phyloP scores from a whole-genome alignment of 2,113 vertebrate genomes.

The Riparia riparia region DNA sequence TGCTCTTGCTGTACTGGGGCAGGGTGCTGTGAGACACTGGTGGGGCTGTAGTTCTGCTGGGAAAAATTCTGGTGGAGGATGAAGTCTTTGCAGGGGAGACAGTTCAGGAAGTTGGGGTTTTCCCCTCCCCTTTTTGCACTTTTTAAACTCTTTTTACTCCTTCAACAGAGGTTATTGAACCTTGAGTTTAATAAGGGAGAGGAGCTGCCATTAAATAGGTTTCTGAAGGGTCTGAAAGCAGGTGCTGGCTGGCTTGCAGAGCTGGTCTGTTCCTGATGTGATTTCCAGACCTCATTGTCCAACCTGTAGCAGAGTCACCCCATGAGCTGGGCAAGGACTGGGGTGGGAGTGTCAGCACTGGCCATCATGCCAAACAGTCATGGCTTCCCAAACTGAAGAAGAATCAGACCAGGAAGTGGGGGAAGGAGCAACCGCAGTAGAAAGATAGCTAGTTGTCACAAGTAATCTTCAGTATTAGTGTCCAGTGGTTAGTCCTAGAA shows the following conservation, averaged over 20 bases:
- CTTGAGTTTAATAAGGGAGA: not conserved
- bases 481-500: constrained; percentile 60
- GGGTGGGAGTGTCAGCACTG: not conserved
- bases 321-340: rapidly evolving
- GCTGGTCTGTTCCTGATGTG: rapidly evolving
- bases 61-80: not conserved
- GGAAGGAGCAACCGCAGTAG: not conserved
- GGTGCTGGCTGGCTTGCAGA: not conserved
- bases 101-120: not conserved
- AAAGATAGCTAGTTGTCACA: constrained; percentile 35
- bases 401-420: not conserved
- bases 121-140: not conserved
- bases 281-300: not conserved
- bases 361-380: not conserved
- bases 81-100: not conserved
- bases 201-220: not conserved
- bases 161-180: not conserved
- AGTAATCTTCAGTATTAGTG: constrained; percentile 7
- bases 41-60: not conserved
- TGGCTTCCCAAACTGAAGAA: not conserved
- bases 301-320: not conserved
- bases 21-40: not conserved
- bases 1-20: not conserved
- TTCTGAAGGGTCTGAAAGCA: not conserved
- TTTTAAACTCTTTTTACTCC: not conserved